phyloP scores from a whole-genome alignment of 2,888 invertebrate species.

The Orchesella flavescens region DNA sequence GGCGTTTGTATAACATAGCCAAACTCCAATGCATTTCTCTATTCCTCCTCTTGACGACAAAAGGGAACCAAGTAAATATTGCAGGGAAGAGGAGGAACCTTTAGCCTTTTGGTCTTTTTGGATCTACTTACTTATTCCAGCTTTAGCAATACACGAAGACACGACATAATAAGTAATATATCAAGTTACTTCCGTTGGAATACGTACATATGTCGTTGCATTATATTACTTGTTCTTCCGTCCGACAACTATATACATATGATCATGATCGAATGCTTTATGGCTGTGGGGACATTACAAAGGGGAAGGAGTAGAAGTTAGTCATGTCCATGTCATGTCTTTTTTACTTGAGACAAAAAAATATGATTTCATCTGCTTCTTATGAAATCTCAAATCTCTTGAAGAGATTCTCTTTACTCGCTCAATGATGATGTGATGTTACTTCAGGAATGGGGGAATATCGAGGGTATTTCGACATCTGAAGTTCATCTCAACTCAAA shows the following conservation, averaged over 20 bases:
- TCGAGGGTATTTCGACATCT: neutral
- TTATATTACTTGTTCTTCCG: too few species aligned
- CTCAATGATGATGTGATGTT: too few species aligned
- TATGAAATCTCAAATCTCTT: neutral
- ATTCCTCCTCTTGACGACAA: neutral
- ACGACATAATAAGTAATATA: neutral
- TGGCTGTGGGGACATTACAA: too few species aligned
- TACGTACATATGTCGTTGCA: too few species aligned
- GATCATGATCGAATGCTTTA: too few species aligned
- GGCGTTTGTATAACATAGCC: constrained; percentile 15
- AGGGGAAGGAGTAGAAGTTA: neutral
- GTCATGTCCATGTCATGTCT: neutral
- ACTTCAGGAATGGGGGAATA: too few species aligned
- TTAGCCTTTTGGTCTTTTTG: neutral
- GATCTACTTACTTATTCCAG: neutral
- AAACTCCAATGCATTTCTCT: constrained; percentile 14
- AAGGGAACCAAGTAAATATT: constrained; percentile 18
- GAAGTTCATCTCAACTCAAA: constrained; percentile 10
- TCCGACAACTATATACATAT: too few species aligned
- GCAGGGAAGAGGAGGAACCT: constrained; percentile 1
- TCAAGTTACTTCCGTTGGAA: too few species aligned
- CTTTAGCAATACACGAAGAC: neutral
- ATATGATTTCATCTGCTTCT: neutral
- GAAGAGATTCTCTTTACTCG: too few species aligned
- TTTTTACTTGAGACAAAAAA: constrained; percentile 11